A percentile compares a stretch with the other conserved stretches of the same genome.
Evolutionary conservation across 2,797 vertebrate species (phyloP).

Genomic region (Erithacus rubecula): DNA sequence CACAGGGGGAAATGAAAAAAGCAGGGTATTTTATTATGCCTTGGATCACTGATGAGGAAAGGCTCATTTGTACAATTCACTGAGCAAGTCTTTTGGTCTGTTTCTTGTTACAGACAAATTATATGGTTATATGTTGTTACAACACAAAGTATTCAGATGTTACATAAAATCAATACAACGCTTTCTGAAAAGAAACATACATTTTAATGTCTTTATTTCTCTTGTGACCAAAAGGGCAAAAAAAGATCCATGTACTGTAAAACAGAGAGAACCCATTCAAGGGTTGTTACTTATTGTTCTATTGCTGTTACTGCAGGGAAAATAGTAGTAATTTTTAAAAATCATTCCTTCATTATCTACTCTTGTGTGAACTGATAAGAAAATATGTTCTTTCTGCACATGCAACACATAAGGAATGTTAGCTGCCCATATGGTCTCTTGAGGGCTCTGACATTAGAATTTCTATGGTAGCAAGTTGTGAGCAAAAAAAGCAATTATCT

Average conservation of each 20-base stretch:
- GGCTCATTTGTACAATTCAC: conserved; percentile 44
- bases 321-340: conserved; percentile 10
- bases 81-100: conserved; percentile 35
- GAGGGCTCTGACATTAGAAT: not conserved
- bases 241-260: not conserved
- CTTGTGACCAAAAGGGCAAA: not conserved
- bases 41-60: conserved; percentile 52
- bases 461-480: not conserved
- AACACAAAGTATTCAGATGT: conserved; percentile 4
- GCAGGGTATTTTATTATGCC: not conserved
- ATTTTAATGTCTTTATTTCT: conserved; percentile 33
- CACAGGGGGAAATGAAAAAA: conserved; percentile 12
- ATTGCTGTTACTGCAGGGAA: not conserved
- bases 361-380: not conserved
- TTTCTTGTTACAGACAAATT: conserved; percentile 25
- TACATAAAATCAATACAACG: not conserved
- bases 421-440: not conserved
- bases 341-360: conserved; percentile 5
- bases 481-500: not conserved
- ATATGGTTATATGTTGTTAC: not conserved
- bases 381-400: not conserved
- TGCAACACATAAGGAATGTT: not conserved
- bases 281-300: not conserved
- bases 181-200: conserved; percentile 9
- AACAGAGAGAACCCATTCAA: conserved; percentile 2